A percentile compares a stretch with the other conserved stretches of the same genome.
phyloP scores from a whole-genome alignment of 2,888 invertebrate genomes.

The Belgica antarctica region DNA sequence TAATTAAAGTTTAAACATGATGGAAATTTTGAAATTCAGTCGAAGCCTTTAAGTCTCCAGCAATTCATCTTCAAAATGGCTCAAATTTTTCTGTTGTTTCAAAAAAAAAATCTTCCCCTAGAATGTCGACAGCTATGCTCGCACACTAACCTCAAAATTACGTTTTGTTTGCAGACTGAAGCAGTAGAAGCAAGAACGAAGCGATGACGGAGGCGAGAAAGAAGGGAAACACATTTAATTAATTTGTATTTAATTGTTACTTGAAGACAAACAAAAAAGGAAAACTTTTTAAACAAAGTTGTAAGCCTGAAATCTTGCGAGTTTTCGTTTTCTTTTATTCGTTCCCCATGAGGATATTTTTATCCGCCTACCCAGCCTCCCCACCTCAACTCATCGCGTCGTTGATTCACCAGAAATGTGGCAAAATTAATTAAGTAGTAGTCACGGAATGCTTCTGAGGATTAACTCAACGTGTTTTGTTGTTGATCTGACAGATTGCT shows the following conservation, averaged over 20 bases:
- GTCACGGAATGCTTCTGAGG: conserved; percentile 28
- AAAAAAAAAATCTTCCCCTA: too few species aligned
- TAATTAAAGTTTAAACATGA: too few species aligned
- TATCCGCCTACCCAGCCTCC: too few species aligned
- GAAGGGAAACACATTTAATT: conserved; percentile 29
- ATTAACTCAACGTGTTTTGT: conserved; percentile 27
- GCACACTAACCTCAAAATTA: too few species aligned
- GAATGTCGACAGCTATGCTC: too few species aligned
- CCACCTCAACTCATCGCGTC: too few species aligned
- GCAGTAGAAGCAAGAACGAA: too few species aligned
- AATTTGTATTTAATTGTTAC: conserved; percentile 25
- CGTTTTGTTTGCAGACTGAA: too few species aligned
- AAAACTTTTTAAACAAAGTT: conserved; percentile 29
- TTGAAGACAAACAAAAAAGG: conserved; percentile 17
- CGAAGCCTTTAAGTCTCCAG: too few species aligned
- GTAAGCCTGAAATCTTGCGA: not conserved
- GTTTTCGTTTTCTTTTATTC: not conserved
- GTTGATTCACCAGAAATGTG: conserved; percentile 16
- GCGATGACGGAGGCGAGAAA: not conserved
- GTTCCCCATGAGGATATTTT: not conserved
- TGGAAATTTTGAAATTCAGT: too few species aligned
- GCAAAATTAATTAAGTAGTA: conserved; percentile 31
- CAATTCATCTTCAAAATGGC: not conserved
- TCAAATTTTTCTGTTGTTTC: too few species aligned
- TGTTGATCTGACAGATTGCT: conserved; percentile 37